Base-by-base conservation (phyloP, 2,797 vertebrate species). In the Dipus sagitta region DNA sequence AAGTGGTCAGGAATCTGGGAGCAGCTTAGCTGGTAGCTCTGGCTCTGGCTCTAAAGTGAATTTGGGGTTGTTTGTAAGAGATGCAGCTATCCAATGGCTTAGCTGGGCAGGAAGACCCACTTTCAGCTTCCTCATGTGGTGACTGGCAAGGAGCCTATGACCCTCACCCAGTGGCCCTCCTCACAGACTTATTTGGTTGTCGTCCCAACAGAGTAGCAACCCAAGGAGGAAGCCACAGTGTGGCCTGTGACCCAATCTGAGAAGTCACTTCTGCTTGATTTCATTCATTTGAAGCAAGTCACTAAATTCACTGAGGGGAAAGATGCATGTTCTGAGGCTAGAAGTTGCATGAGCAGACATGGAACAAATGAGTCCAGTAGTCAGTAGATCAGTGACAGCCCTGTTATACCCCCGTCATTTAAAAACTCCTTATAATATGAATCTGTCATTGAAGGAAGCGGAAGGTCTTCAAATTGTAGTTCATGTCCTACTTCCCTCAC, bases 221-320 rank as follows among this genome's bases (percentile, higher is more conserved):
- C 32, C 30, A 90, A 60, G 77, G 65, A 87, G 9, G 64, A 87
- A 74, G n/a, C 4, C 64, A 42, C 18, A 34, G 23, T 32, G 6
- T 28, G 68, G 72, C 72, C 23, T 72, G 47, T n/a, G 42, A 60
- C 62, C 77, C 76, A 30, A 58, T 86, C 78, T 72, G 17, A 64
- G n/a, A 92, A 79, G 67, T 71, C 47, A 76, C 3, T 34, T 3
- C 1, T 64, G 70, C 32, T 86, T 83, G 60, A 34, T 47, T 52
- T 18, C 80, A n/a, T 34, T 72, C 26, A 58, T 71, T 86, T 93
- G 70, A 77, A 58, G 1, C 38, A 34, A 96, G 64, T 81, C 77
- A n/a, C 5, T 71, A 34, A 24, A 62, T 83, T 91, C 38, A 67
- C 32, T 75, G 68, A 54, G 34, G 32, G 11, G 32, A 83, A 12